Conservation (phyloP, 2,797 vertebrate genomes). For the Hyperoplus immaculatus region DNA sequence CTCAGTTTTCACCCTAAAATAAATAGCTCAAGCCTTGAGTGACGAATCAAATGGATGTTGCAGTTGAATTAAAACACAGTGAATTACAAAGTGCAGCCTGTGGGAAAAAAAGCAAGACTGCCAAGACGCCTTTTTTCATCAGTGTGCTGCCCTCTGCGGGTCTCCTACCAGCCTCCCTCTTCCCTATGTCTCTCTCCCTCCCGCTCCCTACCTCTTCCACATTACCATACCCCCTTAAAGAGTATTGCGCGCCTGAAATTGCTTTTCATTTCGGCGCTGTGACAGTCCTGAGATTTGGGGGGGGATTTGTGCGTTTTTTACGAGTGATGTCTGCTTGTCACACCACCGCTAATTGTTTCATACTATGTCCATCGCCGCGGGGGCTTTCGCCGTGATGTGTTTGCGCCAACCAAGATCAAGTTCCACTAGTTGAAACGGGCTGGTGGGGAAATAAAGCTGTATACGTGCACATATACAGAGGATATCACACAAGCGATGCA, state of each 20-base stretch:
- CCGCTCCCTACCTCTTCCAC: conserved; percentile 46
- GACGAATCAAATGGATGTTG: conserved; percentile 66
- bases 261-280: conserved; percentile 75
- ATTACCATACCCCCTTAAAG: conserved; percentile 77
- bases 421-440: conserved; percentile 82
- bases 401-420: conserved; percentile 77
- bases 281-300: conserved; percentile 62
- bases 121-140: conserved; percentile 74
- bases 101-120: conserved; percentile 36
- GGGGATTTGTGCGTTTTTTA: conserved; percentile 65
- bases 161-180: conserved; percentile 55
- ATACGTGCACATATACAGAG: conserved; percentile 4
- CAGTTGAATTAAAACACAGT: conserved; percentile 42
- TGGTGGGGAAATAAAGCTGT: conserved; percentile 57
- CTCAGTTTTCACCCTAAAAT: not conserved
- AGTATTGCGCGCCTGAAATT: conserved; percentile 77
- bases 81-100: conserved; percentile 45
- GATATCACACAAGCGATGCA: conserved; percentile 40
- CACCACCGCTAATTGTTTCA: conserved; percentile 1
- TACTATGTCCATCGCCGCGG: conserved; percentile 50
- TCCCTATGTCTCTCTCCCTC: conserved; percentile 7
- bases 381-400: conserved; percentile 52
- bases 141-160: conserved; percentile 88
- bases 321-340: conserved; percentile 22
- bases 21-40: conserved; percentile 37